A percentile compares a stretch with the other conserved stretches of the same genome.
Evolutionary conservation across 2,888 invertebrate species (phyloP).

Genomic region (Leuctra nigra): DNA sequence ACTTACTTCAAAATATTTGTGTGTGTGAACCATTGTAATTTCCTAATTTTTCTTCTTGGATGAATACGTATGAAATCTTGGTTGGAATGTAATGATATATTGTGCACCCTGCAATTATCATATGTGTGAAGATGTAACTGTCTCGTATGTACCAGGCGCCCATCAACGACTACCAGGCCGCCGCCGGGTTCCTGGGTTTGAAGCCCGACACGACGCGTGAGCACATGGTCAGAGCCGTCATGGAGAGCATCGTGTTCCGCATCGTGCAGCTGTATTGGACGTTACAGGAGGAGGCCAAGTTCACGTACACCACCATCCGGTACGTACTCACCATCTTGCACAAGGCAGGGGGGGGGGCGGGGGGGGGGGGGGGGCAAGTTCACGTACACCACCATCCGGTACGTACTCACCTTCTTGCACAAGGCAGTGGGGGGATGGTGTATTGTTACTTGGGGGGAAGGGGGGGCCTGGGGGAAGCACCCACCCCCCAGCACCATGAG

Average conservation of each 20-base stretch:
- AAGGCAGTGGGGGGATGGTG: conserved; percentile 69
- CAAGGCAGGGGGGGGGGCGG: conserved; percentile 68
- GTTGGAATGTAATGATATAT: too few relatives aligned
- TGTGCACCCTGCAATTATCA: too few relatives aligned
- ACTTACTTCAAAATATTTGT: too few relatives aligned
- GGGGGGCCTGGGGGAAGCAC: conserved; percentile 61
- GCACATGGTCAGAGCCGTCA: conserved; percentile 74
- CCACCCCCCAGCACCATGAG: conserved; percentile 49
- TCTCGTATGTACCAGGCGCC: conserved; percentile 62
- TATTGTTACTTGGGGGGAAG: too few relatives aligned
- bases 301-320: conserved; percentile 54
- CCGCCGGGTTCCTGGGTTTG: conserved; percentile 73
- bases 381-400: conserved; percentile 55
- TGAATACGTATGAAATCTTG: too few relatives aligned
- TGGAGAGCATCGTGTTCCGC: conserved; percentile 81
- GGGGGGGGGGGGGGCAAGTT: conserved; percentile 63
- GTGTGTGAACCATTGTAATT: too few relatives aligned
- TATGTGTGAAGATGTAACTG: too few relatives aligned
- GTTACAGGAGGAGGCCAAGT: conserved; percentile 61
- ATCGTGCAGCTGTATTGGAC: conserved; percentile 70
- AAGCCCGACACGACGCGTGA: conserved; percentile 63
- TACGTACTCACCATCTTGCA: conserved; percentile 44
- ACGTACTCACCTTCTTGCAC: conserved; percentile 45
- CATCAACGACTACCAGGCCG: conserved; percentile 77
- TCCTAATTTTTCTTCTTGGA: too few relatives aligned